Evolutionary conservation across 2,797 vertebrate genomes (phyloP), one percentile per base, ranked within the genome.

Genomic region (Sternarchorhynchus goeldii): DNA sequence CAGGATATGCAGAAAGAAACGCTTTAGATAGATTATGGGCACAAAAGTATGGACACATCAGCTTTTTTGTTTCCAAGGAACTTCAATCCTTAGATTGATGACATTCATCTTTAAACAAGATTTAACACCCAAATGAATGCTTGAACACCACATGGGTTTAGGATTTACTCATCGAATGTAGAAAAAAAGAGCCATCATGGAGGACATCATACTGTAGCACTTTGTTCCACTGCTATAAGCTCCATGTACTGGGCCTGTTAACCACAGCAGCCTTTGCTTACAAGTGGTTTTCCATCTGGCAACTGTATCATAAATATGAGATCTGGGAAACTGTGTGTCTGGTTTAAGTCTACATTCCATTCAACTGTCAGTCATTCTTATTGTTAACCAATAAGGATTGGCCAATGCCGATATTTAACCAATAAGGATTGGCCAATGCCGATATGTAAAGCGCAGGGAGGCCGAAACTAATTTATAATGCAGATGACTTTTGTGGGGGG

Each of bases 211-310:
- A 66, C 18, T 1, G 66, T 2, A 53, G 10, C 6, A 65, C 32
- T 77, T 55, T 50, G 6, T 63, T 62, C 32, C 4, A 71, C 0
- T 64, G 31, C n/a, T 71, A 62, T 57, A 72, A 39, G 32, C 12
- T 63, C 45, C 41, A 53, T 16, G 25, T 58, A 57, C 6, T 50
- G 50, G 20, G 29, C n/a, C 39, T n/a, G 67, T 67, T 74, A 74
- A 0, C 34, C 41, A 25, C 41, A 12, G 31, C 17, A 12, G 59
- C 16, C 39, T n/a, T 45, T 32, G 31, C 17, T 58, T 60, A 41
- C 6, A 66, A 21, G 6, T 63, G 8, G 25, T 55, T 67, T 67
- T 53, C 55, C 66, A 77, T 53, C 67, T 62, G 17, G n/a, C n/a
- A 70, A 34, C 5, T 20, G 25, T 69, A 17, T 21, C 31, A 70